phyloP scores from a whole-genome alignment of 2,113 vertebrate genomes.

The Gyps fulvus region DNA sequence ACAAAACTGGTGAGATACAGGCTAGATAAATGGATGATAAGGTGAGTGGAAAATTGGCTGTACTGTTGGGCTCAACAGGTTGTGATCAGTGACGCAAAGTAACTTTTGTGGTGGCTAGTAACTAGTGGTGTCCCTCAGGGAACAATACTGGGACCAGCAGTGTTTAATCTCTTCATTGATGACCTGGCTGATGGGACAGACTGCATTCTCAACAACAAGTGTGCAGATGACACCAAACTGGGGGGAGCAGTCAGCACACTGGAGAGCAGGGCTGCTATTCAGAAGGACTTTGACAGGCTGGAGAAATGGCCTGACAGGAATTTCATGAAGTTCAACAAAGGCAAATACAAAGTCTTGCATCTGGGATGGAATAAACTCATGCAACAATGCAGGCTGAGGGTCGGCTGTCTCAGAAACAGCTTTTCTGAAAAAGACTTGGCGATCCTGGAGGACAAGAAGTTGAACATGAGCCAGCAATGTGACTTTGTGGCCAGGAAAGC shows the following conservation, averaged over 20 bases:
- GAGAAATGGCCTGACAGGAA: neutral
- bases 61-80: neutral
- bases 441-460: neutral
- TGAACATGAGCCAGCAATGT: neutral
- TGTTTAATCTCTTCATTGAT: neutral
- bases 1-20: neutral
- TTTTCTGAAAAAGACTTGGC: neutral
- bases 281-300: neutral
- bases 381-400: neutral
- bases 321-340: neutral
- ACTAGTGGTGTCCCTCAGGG: neutral
- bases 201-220: neutral
- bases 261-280: neutral
- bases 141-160: neutral
- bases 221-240: neutral
- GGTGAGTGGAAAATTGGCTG: neutral
- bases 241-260: neutral
- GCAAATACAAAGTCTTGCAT: neutral
- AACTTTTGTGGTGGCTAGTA: neutral
- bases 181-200: neutral
- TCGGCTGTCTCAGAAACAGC: accelerated
- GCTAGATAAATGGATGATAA: neutral
- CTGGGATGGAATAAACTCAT: neutral
- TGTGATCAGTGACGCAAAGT: neutral
- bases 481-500: neutral